Evolutionary conservation across 2,888 invertebrate genomes (phyloP), one percentile per base, ranked within the genome.

Genomic region (Athrips mouffetella): DNA sequence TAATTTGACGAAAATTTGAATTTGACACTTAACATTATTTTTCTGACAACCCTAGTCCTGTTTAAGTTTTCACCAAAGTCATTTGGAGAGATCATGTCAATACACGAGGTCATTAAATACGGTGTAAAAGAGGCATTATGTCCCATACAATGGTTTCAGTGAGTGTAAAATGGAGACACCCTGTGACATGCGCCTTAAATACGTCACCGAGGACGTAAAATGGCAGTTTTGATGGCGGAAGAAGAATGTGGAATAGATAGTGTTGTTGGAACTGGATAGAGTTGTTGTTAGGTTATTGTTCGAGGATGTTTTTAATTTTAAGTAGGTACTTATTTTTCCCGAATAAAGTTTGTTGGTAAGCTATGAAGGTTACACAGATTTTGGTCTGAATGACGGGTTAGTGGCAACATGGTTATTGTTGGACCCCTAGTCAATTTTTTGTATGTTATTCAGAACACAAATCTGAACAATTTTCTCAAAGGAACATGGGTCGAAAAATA

Each of bases 81-180:
- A 52, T 54, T 52, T 39, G 39, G 47, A 45, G 37, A 45, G 48
- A 46, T 48, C 54, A 58, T 62, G 62, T 69, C 72, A 65, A 62
- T 70, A 57, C 63, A 60, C 60, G 55, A 50, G 50, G 48, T 57
- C 66, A 61, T 74, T 71, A 72, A 70, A 49, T 53, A 44, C 39
- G 11, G 45, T 30, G 33, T 27, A 23, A 55, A 47, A 31, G 49
- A 54, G 49, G 46, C 59, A 55, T 52, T 58, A 56, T 57, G 54
- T 50, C 55, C 57, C 51, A 55, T 59, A 74, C 73, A 73, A 75
- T 75, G 60, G 60, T 60, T 67, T 65, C 55, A 75, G 59, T 59
- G 67, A 58, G 59, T 66, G 65, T 37, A 37, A 18, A 37, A 37
- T 21, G 37, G 21, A 37, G 37, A 18, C 20, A 21, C 21, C 27